Percentiles rank a stretch among this genome's conserved stretches.
phyloP scores from a whole-genome alignment of 2,888 invertebrate species.

The Sarcophaga caerulescens region DNA sequence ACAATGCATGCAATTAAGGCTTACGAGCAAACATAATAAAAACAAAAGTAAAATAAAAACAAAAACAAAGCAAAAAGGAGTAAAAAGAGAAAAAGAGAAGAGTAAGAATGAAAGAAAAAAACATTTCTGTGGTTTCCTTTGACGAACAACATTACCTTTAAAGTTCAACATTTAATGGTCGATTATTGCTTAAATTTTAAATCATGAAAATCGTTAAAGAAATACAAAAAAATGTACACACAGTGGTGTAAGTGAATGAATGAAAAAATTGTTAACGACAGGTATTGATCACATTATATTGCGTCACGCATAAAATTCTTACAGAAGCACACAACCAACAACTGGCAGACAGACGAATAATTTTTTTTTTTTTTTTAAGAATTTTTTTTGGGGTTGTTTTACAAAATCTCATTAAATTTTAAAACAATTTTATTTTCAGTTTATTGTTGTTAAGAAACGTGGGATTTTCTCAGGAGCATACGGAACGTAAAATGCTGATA shows the following conservation, averaged over 20 bases:
- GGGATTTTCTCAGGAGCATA: not conserved
- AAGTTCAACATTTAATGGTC: slow-evolving; percentile 44
- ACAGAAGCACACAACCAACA: not conserved
- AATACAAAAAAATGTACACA: no score
- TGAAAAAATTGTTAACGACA: not conserved
- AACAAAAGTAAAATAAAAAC: not conserved
- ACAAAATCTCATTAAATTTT: not conserved
- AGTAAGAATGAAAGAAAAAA: not conserved
- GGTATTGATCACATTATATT: not conserved
- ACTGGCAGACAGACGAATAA: not conserved
- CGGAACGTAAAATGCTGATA: no score
- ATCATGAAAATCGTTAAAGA: slow-evolving; percentile 11
- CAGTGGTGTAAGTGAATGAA: not conserved
- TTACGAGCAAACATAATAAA: no score
- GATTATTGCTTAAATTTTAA: slow-evolving; percentile 48
- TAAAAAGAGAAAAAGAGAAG: not conserved
- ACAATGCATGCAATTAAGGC: no score
- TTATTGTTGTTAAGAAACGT: not conserved
- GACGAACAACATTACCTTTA: slow-evolving; percentile 6
- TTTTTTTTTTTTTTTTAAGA: not conserved
- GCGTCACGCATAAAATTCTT: not conserved
- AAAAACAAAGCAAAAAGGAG: not conserved
- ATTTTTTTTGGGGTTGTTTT: not conserved
- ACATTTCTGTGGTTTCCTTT: slow-evolving; percentile 59
- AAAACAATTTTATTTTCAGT: no score